Percentiles rank a stretch among this genome's conserved stretches.
phyloP scores from a whole-genome alignment of 2,113 vertebrate genomes.

The Aspiorhynchus laticeps region DNA sequence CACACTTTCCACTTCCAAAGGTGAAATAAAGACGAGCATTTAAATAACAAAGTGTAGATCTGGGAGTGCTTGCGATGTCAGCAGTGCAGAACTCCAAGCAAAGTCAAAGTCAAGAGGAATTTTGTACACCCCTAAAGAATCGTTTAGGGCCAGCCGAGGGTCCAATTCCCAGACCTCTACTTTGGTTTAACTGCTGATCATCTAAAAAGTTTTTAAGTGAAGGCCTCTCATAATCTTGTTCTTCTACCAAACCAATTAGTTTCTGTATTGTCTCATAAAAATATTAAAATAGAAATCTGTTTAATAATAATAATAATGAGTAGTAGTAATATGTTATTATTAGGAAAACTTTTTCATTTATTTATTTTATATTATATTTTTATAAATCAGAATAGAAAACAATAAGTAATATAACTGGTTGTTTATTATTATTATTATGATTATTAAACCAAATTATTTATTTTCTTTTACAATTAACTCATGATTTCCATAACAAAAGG shows the following conservation, averaged over 20 bases:
- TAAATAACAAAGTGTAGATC: constrained; percentile 52
- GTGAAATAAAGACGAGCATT: constrained; percentile 48
- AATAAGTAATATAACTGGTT: too few species aligned
- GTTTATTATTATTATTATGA: too few species aligned
- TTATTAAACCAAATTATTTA: background rate
- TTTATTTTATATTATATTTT: background rate
- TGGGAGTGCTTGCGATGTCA: constrained; percentile 46
- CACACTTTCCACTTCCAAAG: constrained; percentile 30
- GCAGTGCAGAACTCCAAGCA: constrained; percentile 24
- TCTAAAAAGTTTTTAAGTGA: constrained; percentile 42
- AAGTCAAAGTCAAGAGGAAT: constrained; percentile 39
- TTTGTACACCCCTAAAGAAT: constrained; percentile 48
- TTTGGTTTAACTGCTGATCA: constrained; percentile 48
- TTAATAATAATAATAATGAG: too few species aligned
- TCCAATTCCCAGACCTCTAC: constrained; percentile 38
- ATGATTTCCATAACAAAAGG: background rate
- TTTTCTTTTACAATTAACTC: background rate
- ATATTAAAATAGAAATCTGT: background rate
- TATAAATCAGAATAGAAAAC: background rate
- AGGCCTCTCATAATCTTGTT: constrained; percentile 16
- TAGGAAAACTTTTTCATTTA: background rate
- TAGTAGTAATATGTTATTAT: background rate
- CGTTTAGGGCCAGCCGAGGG: constrained; percentile 41
- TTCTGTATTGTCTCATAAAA: background rate
- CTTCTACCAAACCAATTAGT: background rate